phyloP scores from a whole-genome alignment of 2,888 invertebrate species.

The Prosopocoilus inquinatus region DNA sequence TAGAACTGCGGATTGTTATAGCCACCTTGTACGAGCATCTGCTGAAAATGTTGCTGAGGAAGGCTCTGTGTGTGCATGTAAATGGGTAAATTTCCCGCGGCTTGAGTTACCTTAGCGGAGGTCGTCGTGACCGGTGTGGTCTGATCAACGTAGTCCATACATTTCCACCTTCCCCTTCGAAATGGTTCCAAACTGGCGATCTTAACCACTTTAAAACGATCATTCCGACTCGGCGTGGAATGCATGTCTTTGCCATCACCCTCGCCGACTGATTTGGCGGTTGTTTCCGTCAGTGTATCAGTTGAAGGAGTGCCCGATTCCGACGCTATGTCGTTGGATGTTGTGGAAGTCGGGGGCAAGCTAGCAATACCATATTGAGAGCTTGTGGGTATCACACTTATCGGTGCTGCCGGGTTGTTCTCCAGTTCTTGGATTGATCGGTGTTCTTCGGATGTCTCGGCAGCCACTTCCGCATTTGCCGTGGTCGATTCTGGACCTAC shows the following conservation, averaged over 20 bases:
- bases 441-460: slow-evolving; percentile 35
- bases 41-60: slow-evolving; percentile 51
- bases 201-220: slow-evolving; percentile 75
- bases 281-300: slow-evolving; percentile 43
- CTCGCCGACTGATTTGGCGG: slow-evolving; percentile 49
- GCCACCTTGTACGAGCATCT: slow-evolving; percentile 46
- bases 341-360: slow-evolving; percentile 49
- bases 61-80: slow-evolving; percentile 51
- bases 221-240: slow-evolving; percentile 55
- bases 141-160: slow-evolving; percentile 74
- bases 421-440: slow-evolving; percentile 33
- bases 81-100: slow-evolving; percentile 26
- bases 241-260: slow-evolving; percentile 57
- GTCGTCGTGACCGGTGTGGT: slow-evolving; percentile 44
- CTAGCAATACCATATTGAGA: slow-evolving; percentile 65
- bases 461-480: slow-evolving; percentile 45
- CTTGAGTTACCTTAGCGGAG: slow-evolving; percentile 36
- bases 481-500: slow-evolving; percentile 51
- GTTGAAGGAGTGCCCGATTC: slow-evolving; percentile 35
- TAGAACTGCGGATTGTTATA: slow-evolving; percentile 28
- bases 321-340: slow-evolving; percentile 30
- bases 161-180: slow-evolving; percentile 72
- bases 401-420: slow-evolving; percentile 36
- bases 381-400: slow-evolving; percentile 62
- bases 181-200: slow-evolving; percentile 76